These are phyloP conservation scores for Leptopilina myrica DNA, from an alignment of 2,888 invertebrate species.

Conservation along the genomic window DNA sequence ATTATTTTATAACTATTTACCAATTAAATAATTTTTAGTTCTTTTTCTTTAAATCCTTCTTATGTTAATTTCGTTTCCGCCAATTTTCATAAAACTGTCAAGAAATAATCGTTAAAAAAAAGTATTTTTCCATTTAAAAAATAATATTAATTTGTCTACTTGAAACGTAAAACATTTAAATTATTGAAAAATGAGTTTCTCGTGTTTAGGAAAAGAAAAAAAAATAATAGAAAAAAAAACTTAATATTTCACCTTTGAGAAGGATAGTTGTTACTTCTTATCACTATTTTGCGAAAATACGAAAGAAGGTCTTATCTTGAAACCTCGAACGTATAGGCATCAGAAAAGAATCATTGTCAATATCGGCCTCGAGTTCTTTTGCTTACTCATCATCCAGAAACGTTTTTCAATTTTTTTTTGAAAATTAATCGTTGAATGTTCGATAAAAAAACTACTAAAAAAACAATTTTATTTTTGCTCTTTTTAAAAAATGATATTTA, in stretches of 20 bases:
- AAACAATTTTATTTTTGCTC: too few relatives aligned
- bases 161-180: not conserved
- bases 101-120: not conserved
- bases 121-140: not conserved
- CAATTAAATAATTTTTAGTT: too few relatives aligned
- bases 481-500: too few relatives aligned
- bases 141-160: too few relatives aligned
- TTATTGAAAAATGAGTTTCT: not conserved
- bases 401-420: not conserved
- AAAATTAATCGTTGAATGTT: too few relatives aligned
- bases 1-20: too few relatives aligned
- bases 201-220: not conserved
- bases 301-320: conserved; percentile 54
- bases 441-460: not conserved
- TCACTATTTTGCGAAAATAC: conserved; percentile 57
- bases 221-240: not conserved
- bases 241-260: not conserved
- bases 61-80: too few relatives aligned
- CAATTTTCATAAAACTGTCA: too few relatives aligned
- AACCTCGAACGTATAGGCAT: conserved; percentile 54
- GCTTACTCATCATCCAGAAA: conserved; percentile 33
- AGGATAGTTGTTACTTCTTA: conserved; percentile 42
- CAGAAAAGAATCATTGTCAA: conserved; percentile 53
- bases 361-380: conserved; percentile 49
- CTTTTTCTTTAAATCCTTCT: too few relatives aligned